Evolutionary conservation across 2,113 vertebrate genomes (phyloP).

Genomic region (Erpornis zantholeuca): DNA sequence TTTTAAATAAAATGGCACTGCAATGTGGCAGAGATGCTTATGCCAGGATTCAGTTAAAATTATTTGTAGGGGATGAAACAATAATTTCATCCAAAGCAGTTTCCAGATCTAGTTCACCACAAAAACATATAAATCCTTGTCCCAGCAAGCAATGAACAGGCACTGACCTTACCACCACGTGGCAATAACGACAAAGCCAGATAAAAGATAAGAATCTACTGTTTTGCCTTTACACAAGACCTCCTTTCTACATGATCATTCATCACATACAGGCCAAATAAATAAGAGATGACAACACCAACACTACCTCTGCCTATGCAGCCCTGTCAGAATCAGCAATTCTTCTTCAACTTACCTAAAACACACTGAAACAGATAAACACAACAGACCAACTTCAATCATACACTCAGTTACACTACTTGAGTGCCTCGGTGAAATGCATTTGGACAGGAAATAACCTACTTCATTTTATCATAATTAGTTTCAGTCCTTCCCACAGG

Average conservation of each 20-base stretch:
- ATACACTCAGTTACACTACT: background rate
- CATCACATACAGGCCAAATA: background rate
- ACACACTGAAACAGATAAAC: background rate
- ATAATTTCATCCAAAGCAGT: background rate
- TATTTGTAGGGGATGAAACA: background rate
- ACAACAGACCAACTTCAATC: background rate
- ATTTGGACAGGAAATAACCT: background rate
- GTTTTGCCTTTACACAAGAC: background rate
- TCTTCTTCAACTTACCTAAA: background rate
- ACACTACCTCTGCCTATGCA: background rate
- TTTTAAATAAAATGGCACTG: background rate
- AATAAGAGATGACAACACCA: background rate
- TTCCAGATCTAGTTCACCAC: background rate
- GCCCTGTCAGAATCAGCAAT: background rate
- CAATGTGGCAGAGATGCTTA: background rate
- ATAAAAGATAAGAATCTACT: background rate
- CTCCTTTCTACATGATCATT: background rate
- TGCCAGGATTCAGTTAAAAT: background rate
- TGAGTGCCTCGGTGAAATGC: background rate
- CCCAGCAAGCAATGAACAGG: background rate
- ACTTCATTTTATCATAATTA: background rate
- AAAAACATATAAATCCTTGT: background rate
- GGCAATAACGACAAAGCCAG: background rate
- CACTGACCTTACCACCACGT: background rate
- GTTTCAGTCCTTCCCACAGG: background rate